Conservation (phyloP, 2,797 vertebrate genomes). For the Crenuchus spilurus region DNA sequence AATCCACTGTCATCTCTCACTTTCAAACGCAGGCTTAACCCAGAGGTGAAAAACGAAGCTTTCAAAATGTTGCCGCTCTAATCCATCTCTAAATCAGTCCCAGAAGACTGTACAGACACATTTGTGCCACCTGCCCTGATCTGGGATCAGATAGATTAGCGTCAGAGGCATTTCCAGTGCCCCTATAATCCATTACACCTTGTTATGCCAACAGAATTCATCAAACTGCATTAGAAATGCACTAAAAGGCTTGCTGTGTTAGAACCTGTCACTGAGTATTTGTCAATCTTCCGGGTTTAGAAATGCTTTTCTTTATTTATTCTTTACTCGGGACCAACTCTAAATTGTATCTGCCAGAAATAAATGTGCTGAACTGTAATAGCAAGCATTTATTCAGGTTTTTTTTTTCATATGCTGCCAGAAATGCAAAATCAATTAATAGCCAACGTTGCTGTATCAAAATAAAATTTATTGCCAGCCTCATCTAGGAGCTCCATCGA, state of each 20-base stretch:
- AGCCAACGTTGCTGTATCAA: constrained; percentile 21
- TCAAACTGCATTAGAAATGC: constrained; percentile 36
- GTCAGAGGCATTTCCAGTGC: constrained; percentile 27
- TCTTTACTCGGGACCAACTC: constrained; percentile 4
- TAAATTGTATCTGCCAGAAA: background rate
- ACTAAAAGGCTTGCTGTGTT: constrained; percentile 9
- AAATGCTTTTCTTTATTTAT: constrained; percentile 42
- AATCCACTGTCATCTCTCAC: constrained; percentile 12
- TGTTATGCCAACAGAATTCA: constrained; percentile 39
- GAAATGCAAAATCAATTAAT: constrained; percentile 43
- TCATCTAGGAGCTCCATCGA: constrained; percentile 18
- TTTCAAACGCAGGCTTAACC: constrained; percentile 36
- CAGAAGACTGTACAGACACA: constrained; percentile 14
- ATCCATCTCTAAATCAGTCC: constrained; percentile 43
- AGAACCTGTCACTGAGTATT: constrained; percentile 25
- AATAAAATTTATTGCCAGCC: constrained; percentile 38
- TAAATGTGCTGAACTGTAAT: background rate
- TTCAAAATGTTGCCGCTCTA: constrained; percentile 38
- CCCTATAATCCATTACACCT: constrained; percentile 36
- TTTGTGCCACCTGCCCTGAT: constrained; percentile 30
- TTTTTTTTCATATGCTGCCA: constrained; percentile 27
- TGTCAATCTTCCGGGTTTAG: constrained; percentile 32
- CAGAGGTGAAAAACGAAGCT: constrained; percentile 46
- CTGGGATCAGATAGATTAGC: constrained; percentile 39
- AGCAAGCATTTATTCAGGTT: background rate